Evolutionary conservation across 2,888 invertebrate genomes (phyloP).

Genomic region (Ischnura elegans): DNA sequence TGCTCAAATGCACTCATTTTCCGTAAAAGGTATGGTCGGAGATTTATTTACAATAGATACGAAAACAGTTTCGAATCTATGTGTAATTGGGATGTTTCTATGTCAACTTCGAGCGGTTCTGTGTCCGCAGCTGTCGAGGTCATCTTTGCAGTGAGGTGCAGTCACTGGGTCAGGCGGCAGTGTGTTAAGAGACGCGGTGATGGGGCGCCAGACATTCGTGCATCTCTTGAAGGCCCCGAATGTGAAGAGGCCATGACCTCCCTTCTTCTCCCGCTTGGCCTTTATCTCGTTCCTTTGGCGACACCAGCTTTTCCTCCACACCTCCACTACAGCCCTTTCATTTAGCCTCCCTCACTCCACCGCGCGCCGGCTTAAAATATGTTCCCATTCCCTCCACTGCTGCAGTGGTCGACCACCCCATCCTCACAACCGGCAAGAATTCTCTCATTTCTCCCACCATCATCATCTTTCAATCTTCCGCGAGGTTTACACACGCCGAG

Average conservation of each 20-base stretch:
- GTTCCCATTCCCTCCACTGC: background rate
- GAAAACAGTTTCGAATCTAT: background rate
- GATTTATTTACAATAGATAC: background rate
- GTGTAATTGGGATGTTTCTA: background rate
- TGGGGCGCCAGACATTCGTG: slow-evolving; percentile 13
- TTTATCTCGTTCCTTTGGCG: background rate
- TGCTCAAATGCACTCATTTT: no score
- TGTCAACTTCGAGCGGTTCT: background rate
- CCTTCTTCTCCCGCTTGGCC: slow-evolving; percentile 30
- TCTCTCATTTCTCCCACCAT: background rate
- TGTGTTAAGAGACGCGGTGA: slow-evolving; percentile 25
- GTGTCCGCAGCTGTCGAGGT: slow-evolving; percentile 42
- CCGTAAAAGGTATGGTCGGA: no score
- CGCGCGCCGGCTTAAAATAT: background rate
- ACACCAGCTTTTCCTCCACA: background rate
- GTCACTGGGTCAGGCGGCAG: slow-evolving; percentile 52
- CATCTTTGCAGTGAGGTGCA: slow-evolving; percentile 37
- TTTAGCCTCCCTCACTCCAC: background rate
- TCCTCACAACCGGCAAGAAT: no score
- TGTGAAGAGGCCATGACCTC: slow-evolving; percentile 61
- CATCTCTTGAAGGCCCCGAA: slow-evolving; percentile 45
- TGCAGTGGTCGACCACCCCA: no score
- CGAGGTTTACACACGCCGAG: background rate
- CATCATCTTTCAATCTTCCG: background rate
- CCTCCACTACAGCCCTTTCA: background rate